Base-by-base conservation (phyloP, 2,888 invertebrate genomes). In the Watsonalla cultraria region DNA sequence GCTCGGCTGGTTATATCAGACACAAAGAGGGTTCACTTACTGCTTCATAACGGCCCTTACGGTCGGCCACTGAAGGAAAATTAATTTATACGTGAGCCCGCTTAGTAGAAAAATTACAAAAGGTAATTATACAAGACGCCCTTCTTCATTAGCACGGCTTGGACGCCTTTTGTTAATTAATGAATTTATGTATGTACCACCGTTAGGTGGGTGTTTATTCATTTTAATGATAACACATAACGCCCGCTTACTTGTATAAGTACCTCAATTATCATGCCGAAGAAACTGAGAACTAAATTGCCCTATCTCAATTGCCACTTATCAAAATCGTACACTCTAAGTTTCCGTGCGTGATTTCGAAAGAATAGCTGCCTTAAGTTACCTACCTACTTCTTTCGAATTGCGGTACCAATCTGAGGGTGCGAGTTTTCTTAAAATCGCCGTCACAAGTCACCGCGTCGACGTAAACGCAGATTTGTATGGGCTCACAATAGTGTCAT, bases 121-220 rank as follows among this genome's bases (percentile, higher is more conserved):
- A 84, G 83, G 82, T 86, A 88, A 90, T 87, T 86, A 87, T 76
- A 86, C 78, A 77, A 79, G 80, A 82, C 84, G 84, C 86, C 88
- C 75, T 82, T 89, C 87, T 86, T 88, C 82, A 84, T 88, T 89
- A 86, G 76, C 68, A 54, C 61, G 65, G 78, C 76, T 76, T 72
- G 75, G 80, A 73, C 78, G 80, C 76, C 78, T 76, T 84, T 83
- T 84, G 82, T 84, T 78, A 70, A 67, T 68, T 81, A 82, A 86
- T 83, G 62, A 87, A 82, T 86, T 83, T 85, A 84, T 80, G 74
- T 79, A 80, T 75, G 70, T 77, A 62, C 62, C 64, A 62, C 64
- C 64, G 65, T 62, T 64, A 69, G 67, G 62, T 64, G 59, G 64
- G 60, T 62, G 64, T 64, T 65, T 64, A 57, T 62, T 63, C 51